Percentiles rank a stretch among this genome's conserved stretches.
These are phyloP conservation scores for Nipponia nippon DNA, from an alignment of 2,113 vertebrate genomes.

Conservation along the genomic window DNA sequence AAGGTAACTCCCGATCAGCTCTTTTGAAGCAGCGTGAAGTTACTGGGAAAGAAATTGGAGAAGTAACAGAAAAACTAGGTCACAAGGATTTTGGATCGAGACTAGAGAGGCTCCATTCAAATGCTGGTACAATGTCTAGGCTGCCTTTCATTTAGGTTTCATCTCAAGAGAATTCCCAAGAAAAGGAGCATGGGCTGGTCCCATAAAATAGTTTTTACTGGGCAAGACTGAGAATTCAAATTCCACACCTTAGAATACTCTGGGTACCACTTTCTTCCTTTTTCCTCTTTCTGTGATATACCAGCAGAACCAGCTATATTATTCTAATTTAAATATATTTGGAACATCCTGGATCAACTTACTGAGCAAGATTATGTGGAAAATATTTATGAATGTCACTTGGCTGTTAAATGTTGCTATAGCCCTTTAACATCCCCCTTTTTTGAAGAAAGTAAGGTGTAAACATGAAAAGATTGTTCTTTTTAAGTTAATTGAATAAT, in stretches of 20 bases:
- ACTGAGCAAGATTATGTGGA: neutral
- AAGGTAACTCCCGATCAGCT: neutral
- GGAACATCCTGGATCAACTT: neutral
- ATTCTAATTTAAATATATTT: neutral
- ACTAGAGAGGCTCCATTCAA: constrained; percentile 4
- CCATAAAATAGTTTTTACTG: neutral
- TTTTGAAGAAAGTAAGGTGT: neutral
- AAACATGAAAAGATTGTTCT: neutral
- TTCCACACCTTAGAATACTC: neutral
- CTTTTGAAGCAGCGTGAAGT: neutral
- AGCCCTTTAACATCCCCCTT: neutral
- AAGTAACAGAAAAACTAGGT: constrained; percentile 25
- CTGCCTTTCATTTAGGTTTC: constrained; percentile 5
- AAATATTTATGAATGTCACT: neutral
- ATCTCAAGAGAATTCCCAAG: neutral
- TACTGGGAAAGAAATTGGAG: neutral
- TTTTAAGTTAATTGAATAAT: neutral
- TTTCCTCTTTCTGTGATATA: neutral
- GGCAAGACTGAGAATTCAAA: neutral
- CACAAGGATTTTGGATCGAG: neutral
- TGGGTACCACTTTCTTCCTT: neutral
- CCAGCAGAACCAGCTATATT: neutral
- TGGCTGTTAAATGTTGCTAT: neutral
- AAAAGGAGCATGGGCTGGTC: neutral
- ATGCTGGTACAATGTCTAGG: neutral